Evolutionary conservation across 2,888 invertebrate genomes (phyloP).

Genomic region (Choreutis nemorana): DNA sequence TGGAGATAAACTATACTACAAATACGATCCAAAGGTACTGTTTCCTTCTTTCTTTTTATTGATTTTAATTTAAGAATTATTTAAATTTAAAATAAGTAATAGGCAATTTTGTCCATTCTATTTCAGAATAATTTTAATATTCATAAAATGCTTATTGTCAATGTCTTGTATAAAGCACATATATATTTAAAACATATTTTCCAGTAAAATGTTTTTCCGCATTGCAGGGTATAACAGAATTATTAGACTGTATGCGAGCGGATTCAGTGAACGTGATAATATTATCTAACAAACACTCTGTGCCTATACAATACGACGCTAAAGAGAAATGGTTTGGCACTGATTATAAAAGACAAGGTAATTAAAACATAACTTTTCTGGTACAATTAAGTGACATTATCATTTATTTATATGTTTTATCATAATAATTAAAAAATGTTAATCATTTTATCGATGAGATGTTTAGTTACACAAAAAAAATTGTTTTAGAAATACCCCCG

Average conservation of each 20-base stretch:
- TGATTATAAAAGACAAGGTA: slow-evolving; percentile 72
- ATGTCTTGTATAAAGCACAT: too few relatives aligned
- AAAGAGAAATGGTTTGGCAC: slow-evolving; percentile 87
- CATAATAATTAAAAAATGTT: background rate
- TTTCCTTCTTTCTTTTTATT: background rate
- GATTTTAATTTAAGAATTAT: too few relatives aligned
- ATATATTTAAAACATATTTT: too few relatives aligned
- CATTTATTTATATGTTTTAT: background rate
- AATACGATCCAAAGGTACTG: slow-evolving; percentile 74
- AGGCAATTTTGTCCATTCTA: too few relatives aligned
- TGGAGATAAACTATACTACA: slow-evolving; percentile 76
- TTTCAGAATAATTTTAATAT: too few relatives aligned
- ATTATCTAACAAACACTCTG: slow-evolving; percentile 67
- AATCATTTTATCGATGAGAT: background rate
- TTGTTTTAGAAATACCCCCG: slow-evolving; percentile 60
- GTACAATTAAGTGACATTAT: background rate
- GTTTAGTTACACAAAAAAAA: background rate
- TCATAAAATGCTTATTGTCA: too few relatives aligned
- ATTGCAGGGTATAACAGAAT: slow-evolving; percentile 63
- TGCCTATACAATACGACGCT: slow-evolving; percentile 63
- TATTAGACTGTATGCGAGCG: slow-evolving; percentile 69
- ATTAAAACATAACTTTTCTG: slow-evolving; percentile 10
- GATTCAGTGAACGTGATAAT: slow-evolving; percentile 76
- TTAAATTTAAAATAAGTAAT: too few relatives aligned
- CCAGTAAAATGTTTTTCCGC: too few relatives aligned